Percentiles rank a stretch among this genome's conserved stretches.
Evolutionary conservation across 2,113 vertebrate species (phyloP).

Genomic region (Rhagologus leucostigma): DNA sequence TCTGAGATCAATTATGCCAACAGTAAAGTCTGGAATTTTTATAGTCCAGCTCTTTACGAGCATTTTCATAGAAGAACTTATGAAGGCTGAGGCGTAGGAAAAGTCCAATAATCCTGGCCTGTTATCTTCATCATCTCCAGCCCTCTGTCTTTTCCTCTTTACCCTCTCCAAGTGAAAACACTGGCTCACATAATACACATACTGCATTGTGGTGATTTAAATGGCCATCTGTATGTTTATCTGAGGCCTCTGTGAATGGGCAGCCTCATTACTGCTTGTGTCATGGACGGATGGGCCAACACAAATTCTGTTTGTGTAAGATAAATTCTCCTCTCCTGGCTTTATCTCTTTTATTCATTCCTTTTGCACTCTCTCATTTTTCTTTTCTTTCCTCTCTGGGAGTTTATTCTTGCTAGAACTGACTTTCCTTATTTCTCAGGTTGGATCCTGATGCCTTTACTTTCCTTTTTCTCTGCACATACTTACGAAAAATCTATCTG

Average conservation of each 20-base stretch:
- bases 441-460: neutral
- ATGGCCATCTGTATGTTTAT: constrained; percentile 38
- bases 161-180: constrained; percentile 10
- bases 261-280: constrained; percentile 43
- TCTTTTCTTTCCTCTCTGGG: neutral
- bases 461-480: neutral
- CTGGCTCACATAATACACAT: neutral
- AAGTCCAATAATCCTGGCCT: constrained; percentile 43
- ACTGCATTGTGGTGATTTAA: constrained; percentile 23
- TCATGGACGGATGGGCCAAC: constrained; percentile 17
- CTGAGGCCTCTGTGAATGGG: neutral
- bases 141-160: constrained; percentile 28
- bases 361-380: neutral
- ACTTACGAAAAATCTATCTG: neutral
- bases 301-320: constrained; percentile 43
- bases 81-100: constrained; percentile 34
- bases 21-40: constrained; percentile 58
- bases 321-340: constrained; percentile 18
- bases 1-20: constrained; percentile 57
- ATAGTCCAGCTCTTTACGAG: constrained; percentile 23
- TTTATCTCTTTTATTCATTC: constrained; percentile 4
- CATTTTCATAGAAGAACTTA: constrained; percentile 31
- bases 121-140: constrained; percentile 53
- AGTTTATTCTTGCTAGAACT: neutral
- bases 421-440: neutral